Conservation (phyloP, 2,113 vertebrate genomes). For the Atlantisia rogersi region DNA sequence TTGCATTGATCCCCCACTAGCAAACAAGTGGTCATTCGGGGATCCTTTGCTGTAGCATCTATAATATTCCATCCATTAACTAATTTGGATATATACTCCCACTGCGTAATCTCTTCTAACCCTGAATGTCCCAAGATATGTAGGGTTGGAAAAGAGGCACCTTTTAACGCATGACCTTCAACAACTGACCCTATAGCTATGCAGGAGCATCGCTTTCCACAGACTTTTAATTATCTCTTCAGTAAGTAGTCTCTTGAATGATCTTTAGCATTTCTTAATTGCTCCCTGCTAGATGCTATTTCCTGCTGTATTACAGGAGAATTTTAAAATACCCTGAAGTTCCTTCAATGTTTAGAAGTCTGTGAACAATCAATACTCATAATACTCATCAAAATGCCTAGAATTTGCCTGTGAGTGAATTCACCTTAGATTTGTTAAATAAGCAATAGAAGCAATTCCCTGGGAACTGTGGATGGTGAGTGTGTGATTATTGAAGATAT, state of each 20-base stretch:
- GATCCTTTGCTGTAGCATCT: neutral
- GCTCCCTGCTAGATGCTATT: neutral
- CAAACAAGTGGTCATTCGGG: neutral
- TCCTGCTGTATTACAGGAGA: neutral
- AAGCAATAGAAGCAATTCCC: neutral
- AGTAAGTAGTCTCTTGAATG: neutral
- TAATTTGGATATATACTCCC: neutral
- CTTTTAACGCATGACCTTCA: neutral
- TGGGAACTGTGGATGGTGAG: neutral
- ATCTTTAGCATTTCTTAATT: neutral
- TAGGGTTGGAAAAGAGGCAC: neutral
- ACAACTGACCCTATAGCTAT: neutral
- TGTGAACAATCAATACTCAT: neutral
- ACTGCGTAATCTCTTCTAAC: neutral
- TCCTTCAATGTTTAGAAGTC: neutral
- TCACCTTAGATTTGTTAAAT: neutral
- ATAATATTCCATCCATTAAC: neutral
- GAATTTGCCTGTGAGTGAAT: neutral
- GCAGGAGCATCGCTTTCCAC: neutral
- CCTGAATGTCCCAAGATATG: neutral
- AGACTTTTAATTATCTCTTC: slow-evolving; percentile 2
- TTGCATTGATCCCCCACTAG: neutral
- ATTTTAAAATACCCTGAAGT: neutral
- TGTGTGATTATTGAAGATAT: neutral
- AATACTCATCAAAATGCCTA: neutral